Evolutionary conservation across 2,797 vertebrate species (phyloP), one percentile per base, ranked within the genome.

Genomic region (Triplophysa bombifrons): DNA sequence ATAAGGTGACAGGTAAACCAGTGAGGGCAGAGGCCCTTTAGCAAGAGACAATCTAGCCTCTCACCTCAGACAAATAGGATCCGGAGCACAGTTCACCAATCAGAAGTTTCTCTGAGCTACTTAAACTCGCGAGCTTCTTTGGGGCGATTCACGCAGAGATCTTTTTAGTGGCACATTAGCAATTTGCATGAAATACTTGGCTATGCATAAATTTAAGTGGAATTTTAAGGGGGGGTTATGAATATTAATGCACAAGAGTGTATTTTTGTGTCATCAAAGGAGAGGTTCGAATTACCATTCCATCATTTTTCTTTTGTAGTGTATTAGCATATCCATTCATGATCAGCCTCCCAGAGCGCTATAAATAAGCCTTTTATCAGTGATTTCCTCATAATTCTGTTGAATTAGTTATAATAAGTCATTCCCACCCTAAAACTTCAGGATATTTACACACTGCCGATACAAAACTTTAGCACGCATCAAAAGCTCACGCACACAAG

Each of bases 181-280:
- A 63, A 72, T 72, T 75, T 75, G 64, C 27, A 74, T 69, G 73
- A 68, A 71, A 69, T 56, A 69, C 70, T 66, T 44, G 55, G 71
- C 63, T 81, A 44, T 72, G 64, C 64, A 82, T 74, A 77, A 77
- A 78, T 83, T 44, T 80, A 83, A 81, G 75, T 74, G 27, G 72
- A 70, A 85, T 79, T 79, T 82, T 63, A 81, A 64, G 34, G 61
- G 69, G 22, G 30, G 60, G 55, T 64, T 73, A 77, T 84, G 73
- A 84, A 84, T 84, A 84, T 84, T 80, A 76, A 84, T 84, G 78
- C 67, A 56, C 63, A 76, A 72, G 68, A 74, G 81, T 75, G 80
- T 80, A 80, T 85, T 85, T 78, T 82, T 82, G 79, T 76, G 80
- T 82, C 83, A 86, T 86, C 84, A 87, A 86, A 87, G 83, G 74